phyloP scores from a whole-genome alignment of 2,797 vertebrate species.

The Lycodopsis pacificus region DNA sequence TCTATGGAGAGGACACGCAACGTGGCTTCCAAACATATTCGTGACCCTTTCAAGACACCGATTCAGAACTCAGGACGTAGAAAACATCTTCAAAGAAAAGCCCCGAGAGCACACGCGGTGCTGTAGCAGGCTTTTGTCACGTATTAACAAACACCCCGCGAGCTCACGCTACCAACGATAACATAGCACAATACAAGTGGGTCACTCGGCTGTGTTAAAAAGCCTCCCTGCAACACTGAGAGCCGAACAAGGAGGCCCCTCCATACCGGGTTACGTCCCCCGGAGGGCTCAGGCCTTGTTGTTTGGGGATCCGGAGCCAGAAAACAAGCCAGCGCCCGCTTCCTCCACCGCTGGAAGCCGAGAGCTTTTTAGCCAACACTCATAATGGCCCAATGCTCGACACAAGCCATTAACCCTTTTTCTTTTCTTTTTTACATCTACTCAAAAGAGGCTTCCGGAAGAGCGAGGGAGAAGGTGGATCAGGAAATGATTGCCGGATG shows the following conservation, averaged over 20 bases:
- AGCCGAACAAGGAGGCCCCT: conserved; percentile 67
- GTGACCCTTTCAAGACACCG: conserved; percentile 48
- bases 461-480: conserved; percentile 5
- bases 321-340: conserved; percentile 7
- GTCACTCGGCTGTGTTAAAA: conserved; percentile 78
- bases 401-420: conserved; percentile 25
- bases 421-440: conserved; percentile 14
- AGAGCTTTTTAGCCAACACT: conserved; percentile 3
- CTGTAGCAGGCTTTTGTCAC: conserved; percentile 65
- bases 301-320: conserved; percentile 26
- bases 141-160: conserved; percentile 63
- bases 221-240: conserved; percentile 77
- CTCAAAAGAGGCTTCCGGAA: conserved; percentile 29
- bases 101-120: conserved; percentile 39
- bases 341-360: conserved; percentile 18
- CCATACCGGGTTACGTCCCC: conserved; percentile 56
- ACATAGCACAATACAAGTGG: conserved; percentile 70
- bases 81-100: conserved; percentile 68
- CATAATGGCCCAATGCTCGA: conserved; percentile 21
- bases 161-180: conserved; percentile 67
- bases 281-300: conserved; percentile 28
- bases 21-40: conserved; percentile 29
- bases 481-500: conserved; percentile 20
- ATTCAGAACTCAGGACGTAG: conserved; percentile 61
- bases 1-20: not conserved